A percentile compares a stretch with the other conserved stretches of the same genome.
These are phyloP conservation scores for Amphipoea oculea DNA, from an alignment of 2,888 invertebrate genomes.

Conservation along the genomic window DNA sequence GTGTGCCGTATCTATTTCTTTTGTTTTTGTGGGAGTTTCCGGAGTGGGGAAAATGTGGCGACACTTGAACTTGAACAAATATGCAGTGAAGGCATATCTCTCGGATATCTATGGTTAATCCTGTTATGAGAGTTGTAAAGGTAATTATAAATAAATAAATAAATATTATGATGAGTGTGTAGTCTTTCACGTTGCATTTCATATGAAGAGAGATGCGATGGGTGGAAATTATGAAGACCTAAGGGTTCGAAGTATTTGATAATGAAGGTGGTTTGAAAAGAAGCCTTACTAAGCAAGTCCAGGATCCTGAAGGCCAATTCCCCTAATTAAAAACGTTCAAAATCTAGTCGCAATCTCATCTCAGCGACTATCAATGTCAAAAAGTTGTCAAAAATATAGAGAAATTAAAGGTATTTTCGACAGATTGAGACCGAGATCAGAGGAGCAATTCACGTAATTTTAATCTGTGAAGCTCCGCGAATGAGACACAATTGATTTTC, in stretches of 20 bases:
- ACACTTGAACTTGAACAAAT: no score
- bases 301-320: not conserved
- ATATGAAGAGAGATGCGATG: rapidly evolving
- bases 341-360: not conserved
- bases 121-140: no score
- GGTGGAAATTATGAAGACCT: not conserved
- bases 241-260: no score
- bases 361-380: not conserved
- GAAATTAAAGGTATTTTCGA: not conserved
- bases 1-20: no score
- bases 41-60: no score
- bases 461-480: no score
- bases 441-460: no score
- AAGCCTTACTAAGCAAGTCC: not conserved
- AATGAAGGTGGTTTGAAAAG: not conserved
- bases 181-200: not conserved
- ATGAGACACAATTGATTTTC: no score
- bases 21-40: no score
- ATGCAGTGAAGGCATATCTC: no score
- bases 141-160: no score
- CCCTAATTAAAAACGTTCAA: not conserved
- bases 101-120: no score
- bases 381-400: not conserved
- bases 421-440: not conserved
- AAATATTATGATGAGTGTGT: not conserved